phyloP scores from a whole-genome alignment of 2,113 vertebrate species.

The Scytalopus superciliaris region DNA sequence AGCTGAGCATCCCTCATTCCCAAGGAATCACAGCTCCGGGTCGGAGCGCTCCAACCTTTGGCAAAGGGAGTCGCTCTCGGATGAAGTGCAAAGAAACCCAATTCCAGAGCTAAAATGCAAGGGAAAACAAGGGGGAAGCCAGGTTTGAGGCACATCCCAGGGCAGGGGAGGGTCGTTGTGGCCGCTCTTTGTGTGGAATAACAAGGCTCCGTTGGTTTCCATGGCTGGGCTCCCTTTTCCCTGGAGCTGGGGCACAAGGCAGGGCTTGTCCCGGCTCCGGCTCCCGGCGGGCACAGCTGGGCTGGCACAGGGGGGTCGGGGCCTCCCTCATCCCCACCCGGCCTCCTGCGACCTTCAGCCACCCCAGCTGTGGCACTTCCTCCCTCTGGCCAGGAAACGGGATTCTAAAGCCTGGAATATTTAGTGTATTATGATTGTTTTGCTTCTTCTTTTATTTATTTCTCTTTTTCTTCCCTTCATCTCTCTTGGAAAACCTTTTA shows the following conservation, averaged over 20 bases:
- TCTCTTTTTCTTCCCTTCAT: not conserved
- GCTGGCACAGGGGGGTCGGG: not conserved
- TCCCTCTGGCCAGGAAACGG: not conserved
- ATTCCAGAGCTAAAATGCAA: not conserved
- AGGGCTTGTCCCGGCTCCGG: not conserved
- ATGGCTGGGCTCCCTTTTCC: not conserved
- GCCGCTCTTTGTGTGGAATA: not conserved
- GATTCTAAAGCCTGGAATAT: not conserved
- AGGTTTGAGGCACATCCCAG: not conserved
- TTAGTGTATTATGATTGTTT: not conserved
- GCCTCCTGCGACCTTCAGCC: not conserved
- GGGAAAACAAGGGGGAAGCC: fast-evolving
- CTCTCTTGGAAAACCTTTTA: not conserved
- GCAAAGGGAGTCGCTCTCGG: not conserved
- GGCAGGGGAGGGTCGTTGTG: fast-evolving
- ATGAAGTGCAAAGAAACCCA: fast-evolving
- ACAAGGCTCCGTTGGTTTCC: not conserved
- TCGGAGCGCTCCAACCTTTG: not conserved
- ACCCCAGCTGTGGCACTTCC: not conserved
- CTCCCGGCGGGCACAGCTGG: not conserved
- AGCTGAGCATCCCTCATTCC: not conserved
- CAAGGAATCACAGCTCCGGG: not conserved
- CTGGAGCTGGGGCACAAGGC: not conserved
- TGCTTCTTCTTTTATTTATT: fast-evolving
- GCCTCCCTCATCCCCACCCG: not conserved